Percentiles rank a stretch among this genome's conserved stretches.
Conservation (phyloP, 2,888 invertebrate genomes). For the Stegophylla sp. region DNA sequence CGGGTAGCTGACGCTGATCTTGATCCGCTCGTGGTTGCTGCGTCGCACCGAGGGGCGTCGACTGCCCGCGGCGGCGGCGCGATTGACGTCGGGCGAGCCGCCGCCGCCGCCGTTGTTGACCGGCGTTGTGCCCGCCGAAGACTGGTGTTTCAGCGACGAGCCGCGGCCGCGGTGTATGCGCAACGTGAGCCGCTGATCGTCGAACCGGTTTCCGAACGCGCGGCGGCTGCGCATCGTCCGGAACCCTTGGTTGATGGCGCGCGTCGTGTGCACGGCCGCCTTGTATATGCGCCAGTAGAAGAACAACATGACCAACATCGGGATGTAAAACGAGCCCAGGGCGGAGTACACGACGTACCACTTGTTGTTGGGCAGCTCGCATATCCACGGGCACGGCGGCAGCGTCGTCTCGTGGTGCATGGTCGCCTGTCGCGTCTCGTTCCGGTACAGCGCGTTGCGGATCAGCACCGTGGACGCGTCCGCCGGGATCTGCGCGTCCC, state of each 20-base stretch:
- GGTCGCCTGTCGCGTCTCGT: constrained; percentile 31
- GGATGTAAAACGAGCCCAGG: constrained; percentile 96
- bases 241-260: constrained; percentile 89
- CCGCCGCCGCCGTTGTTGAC: constrained; percentile 64
- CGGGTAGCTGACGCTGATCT: constrained; percentile 85
- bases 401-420: background rate
- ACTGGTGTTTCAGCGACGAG: constrained; percentile 74
- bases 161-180: constrained; percentile 86
- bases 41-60: constrained; percentile 60
- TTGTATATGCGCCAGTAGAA: constrained; percentile 97
- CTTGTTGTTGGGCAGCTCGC: constrained; percentile 61
- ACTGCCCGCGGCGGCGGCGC: constrained; percentile 65
- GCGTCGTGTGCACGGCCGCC: constrained; percentile 90
- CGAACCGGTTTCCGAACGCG: constrained; percentile 77
- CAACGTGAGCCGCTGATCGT: constrained; percentile 87
- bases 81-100: constrained; percentile 63
- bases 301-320: constrained; percentile 97
- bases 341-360: constrained; percentile 94
- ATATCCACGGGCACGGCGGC: constrained; percentile 62
- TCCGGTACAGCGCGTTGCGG: constrained; percentile 38
- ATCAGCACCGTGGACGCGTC: constrained; percentile 46
- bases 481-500: constrained; percentile 67
- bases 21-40: constrained; percentile 75
- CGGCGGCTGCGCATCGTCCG: constrained; percentile 71
- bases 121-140: constrained; percentile 73